These are phyloP conservation scores for Synaphobranchus kaupii DNA, from an alignment of 2,797 vertebrate genomes.

Conservation along the genomic window DNA sequence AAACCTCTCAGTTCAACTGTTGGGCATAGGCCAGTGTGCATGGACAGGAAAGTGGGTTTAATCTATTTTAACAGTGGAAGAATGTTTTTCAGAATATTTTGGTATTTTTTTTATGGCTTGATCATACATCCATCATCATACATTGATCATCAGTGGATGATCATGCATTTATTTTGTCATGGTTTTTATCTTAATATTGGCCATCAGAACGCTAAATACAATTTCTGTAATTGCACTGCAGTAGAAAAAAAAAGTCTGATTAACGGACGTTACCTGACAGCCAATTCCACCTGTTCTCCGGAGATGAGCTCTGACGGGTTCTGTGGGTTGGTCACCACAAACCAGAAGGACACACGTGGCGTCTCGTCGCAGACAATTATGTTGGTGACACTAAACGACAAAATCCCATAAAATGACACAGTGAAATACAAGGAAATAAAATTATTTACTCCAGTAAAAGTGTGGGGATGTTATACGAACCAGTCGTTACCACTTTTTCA, in stretches of 20 bases:
- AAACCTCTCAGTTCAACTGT: background rate
- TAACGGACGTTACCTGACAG: slow-evolving; percentile 64
- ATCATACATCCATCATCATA: background rate
- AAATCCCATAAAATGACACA: background rate
- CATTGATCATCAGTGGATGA: background rate
- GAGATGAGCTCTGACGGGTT: background rate
- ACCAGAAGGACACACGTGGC: slow-evolving; percentile 73
- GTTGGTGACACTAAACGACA: slow-evolving; percentile 60
- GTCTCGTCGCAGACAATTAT: slow-evolving; percentile 65
- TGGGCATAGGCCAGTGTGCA: background rate
- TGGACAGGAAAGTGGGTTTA: background rate
- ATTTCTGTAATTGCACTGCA: background rate
- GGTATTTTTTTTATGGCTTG: background rate
- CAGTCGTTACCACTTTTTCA: background rate
- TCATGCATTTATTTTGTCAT: background rate
- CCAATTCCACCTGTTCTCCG: slow-evolving; percentile 54
- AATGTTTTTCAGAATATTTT: background rate
- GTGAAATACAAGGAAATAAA: background rate
- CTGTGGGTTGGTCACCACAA: slow-evolving; percentile 61
- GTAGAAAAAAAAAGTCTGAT: background rate
- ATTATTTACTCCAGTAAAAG: background rate
- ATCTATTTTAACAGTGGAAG: background rate
- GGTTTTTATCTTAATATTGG: background rate
- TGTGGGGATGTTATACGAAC: background rate
- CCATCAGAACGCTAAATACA: background rate